Percentiles rank a stretch among this genome's conserved stretches.
These are phyloP conservation scores for Thalpophila matura DNA, from an alignment of 2,888 invertebrate genomes.

Conservation along the genomic window DNA sequence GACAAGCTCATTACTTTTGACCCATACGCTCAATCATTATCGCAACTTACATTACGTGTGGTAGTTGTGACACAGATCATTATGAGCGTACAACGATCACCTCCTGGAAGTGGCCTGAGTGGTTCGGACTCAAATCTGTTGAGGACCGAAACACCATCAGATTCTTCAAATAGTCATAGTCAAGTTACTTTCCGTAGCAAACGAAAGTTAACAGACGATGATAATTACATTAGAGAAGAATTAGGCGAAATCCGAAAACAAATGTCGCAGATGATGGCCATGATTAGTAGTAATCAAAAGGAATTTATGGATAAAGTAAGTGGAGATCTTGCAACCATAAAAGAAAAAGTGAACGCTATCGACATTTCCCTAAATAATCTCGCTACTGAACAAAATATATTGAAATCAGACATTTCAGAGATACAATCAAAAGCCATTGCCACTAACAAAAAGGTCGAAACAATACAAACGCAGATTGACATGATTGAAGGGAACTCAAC, in stretches of 20 bases:
- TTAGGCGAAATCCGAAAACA: background rate
- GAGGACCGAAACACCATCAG: background rate
- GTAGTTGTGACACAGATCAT: conserved; percentile 4
- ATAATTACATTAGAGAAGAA: background rate
- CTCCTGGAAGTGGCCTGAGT: conserved; percentile 19
- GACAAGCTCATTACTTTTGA: conserved; percentile 3
- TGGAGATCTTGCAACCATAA: background rate
- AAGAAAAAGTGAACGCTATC: background rate
- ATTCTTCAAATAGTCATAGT: no score
- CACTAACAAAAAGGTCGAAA: background rate
- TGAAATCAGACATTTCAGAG: background rate
- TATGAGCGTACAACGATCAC: conserved; percentile 5
- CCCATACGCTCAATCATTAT: conserved; percentile 1
- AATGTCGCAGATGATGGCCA: conserved; percentile 2
- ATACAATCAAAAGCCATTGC: background rate
- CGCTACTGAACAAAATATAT: background rate
- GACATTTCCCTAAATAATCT: background rate
- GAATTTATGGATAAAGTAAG: conserved; percentile 6
- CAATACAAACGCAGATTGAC: conserved; percentile 1
- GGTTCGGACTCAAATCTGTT: conserved; percentile 2
- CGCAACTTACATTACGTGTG: background rate
- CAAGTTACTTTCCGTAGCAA: conserved; percentile 1
- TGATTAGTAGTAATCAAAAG: background rate
- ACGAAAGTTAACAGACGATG: background rate
- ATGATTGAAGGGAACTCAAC: background rate